These are phyloP conservation scores for Bombus consobrinus DNA, from an alignment of 1,140 invertebrate genomes.

Conservation along the genomic window DNA sequence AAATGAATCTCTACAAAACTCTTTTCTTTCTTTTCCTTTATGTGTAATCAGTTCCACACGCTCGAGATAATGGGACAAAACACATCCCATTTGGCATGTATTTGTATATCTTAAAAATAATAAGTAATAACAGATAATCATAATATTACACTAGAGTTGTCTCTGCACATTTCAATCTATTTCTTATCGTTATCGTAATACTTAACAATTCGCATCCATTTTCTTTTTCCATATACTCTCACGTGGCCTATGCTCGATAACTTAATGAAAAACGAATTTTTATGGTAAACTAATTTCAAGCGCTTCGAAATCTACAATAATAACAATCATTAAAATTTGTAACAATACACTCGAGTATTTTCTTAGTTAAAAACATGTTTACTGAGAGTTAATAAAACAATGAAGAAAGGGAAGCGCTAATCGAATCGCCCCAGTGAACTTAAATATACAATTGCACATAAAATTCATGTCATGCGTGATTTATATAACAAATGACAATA, in stretches of 20 bases:
- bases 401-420: background rate
- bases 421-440: background rate
- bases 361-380: slow-evolving; percentile 4
- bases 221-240: slow-evolving; percentile 10
- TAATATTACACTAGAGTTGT: slow-evolving; percentile 45
- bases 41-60: slow-evolving; percentile 67
- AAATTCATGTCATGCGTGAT: slow-evolving; percentile 14
- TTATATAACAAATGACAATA: slow-evolving; percentile 5
- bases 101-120: slow-evolving; percentile 59
- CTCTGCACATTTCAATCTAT: slow-evolving; percentile 23
- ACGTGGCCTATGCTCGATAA: slow-evolving; percentile 29
- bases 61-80: slow-evolving; percentile 34
- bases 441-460: slow-evolving; percentile 65
- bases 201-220: slow-evolving; percentile 56
- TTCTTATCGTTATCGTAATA: slow-evolving; percentile 53
- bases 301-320: slow-evolving; percentile 7
- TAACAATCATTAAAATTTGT: slow-evolving; percentile 22
- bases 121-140: slow-evolving; percentile 60
- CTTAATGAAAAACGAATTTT: slow-evolving; percentile 18
- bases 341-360: slow-evolving; percentile 13
- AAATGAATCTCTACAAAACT: slow-evolving; percentile 52
- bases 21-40: slow-evolving; percentile 36
- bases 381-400: slow-evolving; percentile 15
- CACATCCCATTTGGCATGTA: slow-evolving; percentile 44
- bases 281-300: slow-evolving; percentile 5